Conservation (phyloP, 2,113 vertebrate genomes). For the Phyllostomus hastatus region DNA sequence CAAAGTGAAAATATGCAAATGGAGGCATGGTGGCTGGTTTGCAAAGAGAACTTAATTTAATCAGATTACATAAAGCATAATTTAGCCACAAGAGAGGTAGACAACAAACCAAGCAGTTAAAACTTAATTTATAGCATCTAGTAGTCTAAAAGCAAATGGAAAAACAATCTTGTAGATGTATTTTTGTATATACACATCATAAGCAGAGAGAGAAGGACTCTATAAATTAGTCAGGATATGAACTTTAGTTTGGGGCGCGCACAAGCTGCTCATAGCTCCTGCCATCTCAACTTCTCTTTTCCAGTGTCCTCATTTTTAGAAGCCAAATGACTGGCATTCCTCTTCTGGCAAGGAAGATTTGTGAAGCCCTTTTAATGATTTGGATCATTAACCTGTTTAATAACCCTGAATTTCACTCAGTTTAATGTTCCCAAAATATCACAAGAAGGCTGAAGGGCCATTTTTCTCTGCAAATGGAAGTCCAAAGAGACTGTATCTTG, state of each 20-base stretch:
- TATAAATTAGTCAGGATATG: neutral
- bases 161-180: neutral
- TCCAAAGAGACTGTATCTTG: neutral
- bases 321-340: neutral
- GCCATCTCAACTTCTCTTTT: neutral
- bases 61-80: neutral
- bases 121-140: neutral
- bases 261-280: neutral
- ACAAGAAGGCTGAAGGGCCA: neutral
- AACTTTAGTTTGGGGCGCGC: neutral
- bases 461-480: constrained; percentile 43
- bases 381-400: constrained; percentile 52
- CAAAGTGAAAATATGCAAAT: neutral
- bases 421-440: constrained; percentile 34
- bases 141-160: neutral
- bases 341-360: constrained; percentile 24
- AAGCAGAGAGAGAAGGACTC: neutral
- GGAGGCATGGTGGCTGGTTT: neutral
- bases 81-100: neutral
- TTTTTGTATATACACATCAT: neutral
- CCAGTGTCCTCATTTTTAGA: constrained; percentile 10
- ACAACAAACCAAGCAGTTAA: neutral
- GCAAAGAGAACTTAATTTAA: neutral
- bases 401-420: constrained; percentile 27
- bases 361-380: neutral